A percentile compares a stretch with the other conserved stretches of the same genome.
phyloP scores from a whole-genome alignment of 2,888 invertebrate species.

The Platerodrilus igneus region DNA sequence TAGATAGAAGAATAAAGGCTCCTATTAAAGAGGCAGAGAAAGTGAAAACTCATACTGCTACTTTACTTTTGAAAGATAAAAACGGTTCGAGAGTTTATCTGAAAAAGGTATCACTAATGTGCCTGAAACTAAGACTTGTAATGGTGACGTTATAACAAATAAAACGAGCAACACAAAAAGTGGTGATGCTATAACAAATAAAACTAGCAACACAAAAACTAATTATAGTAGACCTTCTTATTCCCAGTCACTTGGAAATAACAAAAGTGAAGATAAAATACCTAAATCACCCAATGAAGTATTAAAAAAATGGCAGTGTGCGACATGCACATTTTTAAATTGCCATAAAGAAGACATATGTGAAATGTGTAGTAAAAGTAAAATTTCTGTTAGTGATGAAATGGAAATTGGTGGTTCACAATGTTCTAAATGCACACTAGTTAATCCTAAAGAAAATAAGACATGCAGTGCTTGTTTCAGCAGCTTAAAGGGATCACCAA shows the following conservation, averaged over 20 bases:
- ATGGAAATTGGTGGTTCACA: conserved; percentile 69
- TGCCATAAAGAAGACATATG: conserved; percentile 54
- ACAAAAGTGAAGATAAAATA: conserved; percentile 2
- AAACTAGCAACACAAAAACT: neutral
- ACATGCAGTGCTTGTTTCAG: conserved; percentile 65
- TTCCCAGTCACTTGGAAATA: neutral
- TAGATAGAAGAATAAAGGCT: conserved; percentile 47
- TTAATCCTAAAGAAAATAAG: conserved; percentile 62
- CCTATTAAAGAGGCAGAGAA: conserved; percentile 47
- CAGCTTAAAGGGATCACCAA: conserved; percentile 68
- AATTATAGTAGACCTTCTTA: conserved; percentile 1
- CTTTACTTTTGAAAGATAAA: too few species aligned
- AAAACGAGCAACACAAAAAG: too few species aligned
- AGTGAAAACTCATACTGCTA: conserved; percentile 52
- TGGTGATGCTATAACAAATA: neutral
- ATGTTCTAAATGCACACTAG: conserved; percentile 71
- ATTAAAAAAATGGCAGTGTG: conserved; percentile 68
- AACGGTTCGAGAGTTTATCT: too few species aligned
- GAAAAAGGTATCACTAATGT: too few species aligned
- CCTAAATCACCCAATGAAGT: conserved; percentile 5
- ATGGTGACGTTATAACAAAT: too few species aligned
- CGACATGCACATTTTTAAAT: conserved; percentile 68
- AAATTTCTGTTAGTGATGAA: conserved; percentile 27
- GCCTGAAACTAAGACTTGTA: too few species aligned
- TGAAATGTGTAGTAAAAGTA: conserved; percentile 68